Base-by-base conservation (phyloP, 2,888 invertebrate species). In the Pherbina coryleti region DNA sequence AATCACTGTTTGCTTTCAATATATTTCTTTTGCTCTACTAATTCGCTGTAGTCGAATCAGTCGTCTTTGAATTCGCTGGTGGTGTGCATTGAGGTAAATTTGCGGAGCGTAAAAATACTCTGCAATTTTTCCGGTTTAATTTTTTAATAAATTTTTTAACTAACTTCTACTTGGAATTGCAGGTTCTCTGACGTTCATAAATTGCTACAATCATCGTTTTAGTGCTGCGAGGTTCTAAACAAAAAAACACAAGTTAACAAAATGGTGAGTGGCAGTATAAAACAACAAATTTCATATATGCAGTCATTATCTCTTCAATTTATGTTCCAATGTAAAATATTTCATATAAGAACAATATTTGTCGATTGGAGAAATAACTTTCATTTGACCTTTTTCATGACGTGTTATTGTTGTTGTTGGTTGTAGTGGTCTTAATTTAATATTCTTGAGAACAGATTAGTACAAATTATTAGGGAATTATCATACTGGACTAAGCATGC, bases 371-470 rank as follows among this genome's bases (percentile, higher is more conserved):
- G 55, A 79, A 79, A 69, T 81, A 80, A 80, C 81, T 78, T 81
- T 80, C 78, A 81, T 79, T 78, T 80, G 81, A 81, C 81, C 81
- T 81, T 81, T 57, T 78, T 70, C 57, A 75, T 53, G n/a, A 74
- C 14, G 53, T 31, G 53, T 55, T 73, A 14, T 69, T 72, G 31
- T 67, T 31, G 64, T 28, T n/a, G 22, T 8, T n/a, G 53, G 8
- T 14, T 72, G 67, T 77, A 77, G 76, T 79, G 2, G 7, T 31
- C 53, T 70, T 51, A 11, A 7, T 19, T 31, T 7, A 25, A 22
- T 62, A 19, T 19, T 28, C 19, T n/a, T 19, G 19, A 1, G 2
- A 25, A 28, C 5, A 64, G 64, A 44, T 44, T 44, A 44, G 44
- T 44, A 44, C 2, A 7, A 44, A 44, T 44, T 44, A 44, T 37